Evolutionary conservation across 2,888 invertebrate species (phyloP).

Genomic region (Galeruca laticollis): DNA sequence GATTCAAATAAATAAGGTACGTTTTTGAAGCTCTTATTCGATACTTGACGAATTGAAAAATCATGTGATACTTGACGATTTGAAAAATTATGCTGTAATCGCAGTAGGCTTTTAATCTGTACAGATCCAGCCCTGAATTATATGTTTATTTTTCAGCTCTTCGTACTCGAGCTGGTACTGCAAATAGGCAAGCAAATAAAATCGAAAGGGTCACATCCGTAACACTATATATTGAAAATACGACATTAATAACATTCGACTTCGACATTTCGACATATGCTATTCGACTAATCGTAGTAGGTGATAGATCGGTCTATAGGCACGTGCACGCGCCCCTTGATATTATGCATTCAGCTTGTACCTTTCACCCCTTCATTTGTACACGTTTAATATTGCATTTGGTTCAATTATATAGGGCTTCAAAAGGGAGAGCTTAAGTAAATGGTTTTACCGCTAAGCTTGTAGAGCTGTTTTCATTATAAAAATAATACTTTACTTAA

Average conservation of each 20-base stretch:
- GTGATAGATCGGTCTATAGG: conserved; percentile 54
- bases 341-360: conserved; percentile 17
- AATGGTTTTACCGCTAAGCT: conserved; percentile 39
- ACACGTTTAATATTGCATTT: conserved; percentile 40
- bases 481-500: neutral
- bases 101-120: too few relatives aligned
- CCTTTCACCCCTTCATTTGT: conserved; percentile 50
- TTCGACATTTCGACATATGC: conserved; percentile 55
- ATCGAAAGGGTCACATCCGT: conserved; percentile 10
- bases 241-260: conserved; percentile 48
- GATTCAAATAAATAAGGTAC: too few relatives aligned
- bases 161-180: neutral
- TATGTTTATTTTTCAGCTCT: conserved; percentile 4
- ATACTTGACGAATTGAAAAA: too few relatives aligned
- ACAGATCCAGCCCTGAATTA: neutral
- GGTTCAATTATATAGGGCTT: conserved; percentile 28
- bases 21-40: too few relatives aligned
- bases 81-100: too few relatives aligned
- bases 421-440: conserved; percentile 30
- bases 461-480: neutral
- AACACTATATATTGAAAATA: conserved; percentile 24
- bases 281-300: conserved; percentile 54
- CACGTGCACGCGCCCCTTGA: conserved; percentile 51
- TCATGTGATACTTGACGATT: too few relatives aligned
- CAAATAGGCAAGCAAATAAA: neutral